Percentiles rank a stretch among this genome's conserved stretches.
phyloP scores from a whole-genome alignment of 2,888 invertebrate genomes.

The Pheosia tremula region DNA sequence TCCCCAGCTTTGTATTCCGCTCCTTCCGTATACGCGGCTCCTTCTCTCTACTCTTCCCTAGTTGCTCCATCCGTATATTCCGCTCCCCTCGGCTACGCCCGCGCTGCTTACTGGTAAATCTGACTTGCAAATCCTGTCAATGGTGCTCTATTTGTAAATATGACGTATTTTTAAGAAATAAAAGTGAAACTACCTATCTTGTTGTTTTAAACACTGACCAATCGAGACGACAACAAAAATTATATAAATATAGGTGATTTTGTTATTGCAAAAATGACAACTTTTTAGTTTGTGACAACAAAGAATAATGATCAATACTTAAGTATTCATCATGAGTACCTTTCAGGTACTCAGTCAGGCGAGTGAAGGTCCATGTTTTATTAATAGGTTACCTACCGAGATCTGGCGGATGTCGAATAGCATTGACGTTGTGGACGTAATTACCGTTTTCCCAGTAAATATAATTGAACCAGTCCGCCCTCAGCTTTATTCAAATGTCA shows the following conservation, averaged over 20 bases:
- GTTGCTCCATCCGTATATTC: constrained; percentile 29
- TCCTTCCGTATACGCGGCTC: constrained; percentile 20
- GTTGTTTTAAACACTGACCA: constrained; percentile 11
- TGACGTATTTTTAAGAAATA: constrained; percentile 32
- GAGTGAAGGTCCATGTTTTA: neutral
- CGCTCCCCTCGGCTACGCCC: constrained; percentile 28
- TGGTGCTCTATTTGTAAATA: constrained; percentile 45
- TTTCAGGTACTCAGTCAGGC: too few species aligned
- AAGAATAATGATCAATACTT: too few species aligned
- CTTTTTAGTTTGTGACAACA: too few species aligned
- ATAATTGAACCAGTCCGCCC: neutral
- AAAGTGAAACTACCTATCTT: constrained; percentile 51
- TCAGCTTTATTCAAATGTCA: neutral
- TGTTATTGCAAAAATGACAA: too few species aligned
- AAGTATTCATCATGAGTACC: too few species aligned
- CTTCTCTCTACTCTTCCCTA: constrained; percentile 22
- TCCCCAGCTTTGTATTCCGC: constrained; percentile 33
- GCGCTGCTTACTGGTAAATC: constrained; percentile 42
- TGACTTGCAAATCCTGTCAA: constrained; percentile 12
- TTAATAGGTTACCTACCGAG: neutral
- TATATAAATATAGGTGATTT: too few species aligned
- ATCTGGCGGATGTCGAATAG: neutral
- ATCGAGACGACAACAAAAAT: too few species aligned
- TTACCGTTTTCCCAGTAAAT: neutral
- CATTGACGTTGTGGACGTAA: neutral